Base-by-base conservation (phyloP, 2,888 invertebrate genomes). In the Poecilus cupreus region DNA sequence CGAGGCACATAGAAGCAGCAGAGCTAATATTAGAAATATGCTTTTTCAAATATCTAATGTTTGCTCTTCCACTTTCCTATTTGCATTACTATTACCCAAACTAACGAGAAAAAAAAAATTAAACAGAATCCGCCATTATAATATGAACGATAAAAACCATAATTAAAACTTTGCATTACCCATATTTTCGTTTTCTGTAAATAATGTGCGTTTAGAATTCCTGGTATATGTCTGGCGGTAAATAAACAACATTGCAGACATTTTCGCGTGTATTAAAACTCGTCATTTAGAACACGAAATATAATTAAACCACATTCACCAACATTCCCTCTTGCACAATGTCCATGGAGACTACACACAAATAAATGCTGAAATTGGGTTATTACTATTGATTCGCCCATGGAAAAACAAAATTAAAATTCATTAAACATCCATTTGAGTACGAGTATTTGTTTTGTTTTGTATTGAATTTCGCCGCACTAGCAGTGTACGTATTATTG, bases 241-340 rank as follows among this genome's bases (percentile, higher is more conserved):
- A 37, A 68, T 18, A 68, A 68, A 64, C 16, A 68, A 68, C 64
- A 60, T 26, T n/a, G 60, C 60, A 60, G 26, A 60, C 26, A 68
- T 39, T 68, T 39, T 68, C 18, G 37, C 37, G 64, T 37, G 64
- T 37, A 68, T 68, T 32, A 18, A 51, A 51, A 68, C 64, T 68
- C 64, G 2, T 18, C 64, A 68, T 68, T 37, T 68, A 68, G 37
- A 46, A 68, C 64, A 68, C 64, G 64, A 20, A 60, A 68, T 37
- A 18, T 37, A 68, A 68, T 68, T 68, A 68, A 68, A 68, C 16
- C 18, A 37, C 37, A 68, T 37, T 68, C 64, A 68, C 60, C n/a
- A 60, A 37, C 64, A 68, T 37, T 68, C 37, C 64, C 64, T 20
- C 18, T 68, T 37, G 37, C 39, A 68, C 64, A 11, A 16, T 68